Evolutionary conservation across 1,140 invertebrate genomes (phyloP), one percentile per base, ranked within the genome.

Genomic region (Lepidurus packardi): DNA sequence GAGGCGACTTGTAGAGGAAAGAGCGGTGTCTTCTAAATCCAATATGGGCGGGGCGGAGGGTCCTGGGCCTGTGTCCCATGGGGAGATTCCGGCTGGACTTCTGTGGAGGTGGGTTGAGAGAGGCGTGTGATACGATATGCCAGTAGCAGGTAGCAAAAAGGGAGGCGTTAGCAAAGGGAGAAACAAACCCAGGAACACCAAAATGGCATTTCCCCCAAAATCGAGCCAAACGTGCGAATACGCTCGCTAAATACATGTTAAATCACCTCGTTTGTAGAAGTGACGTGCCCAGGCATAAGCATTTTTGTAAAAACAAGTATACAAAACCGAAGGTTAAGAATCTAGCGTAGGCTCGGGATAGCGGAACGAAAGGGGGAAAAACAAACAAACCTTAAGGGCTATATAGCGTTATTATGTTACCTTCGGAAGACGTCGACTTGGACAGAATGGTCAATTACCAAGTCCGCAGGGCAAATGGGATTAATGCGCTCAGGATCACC

Each of bases 381-480:
- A 34, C 34, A 34, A 34, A 34, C 34, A 47, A 7, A 21, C 21
- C 9, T 65, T n/a, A 65, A 16, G 13, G 53, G 53, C 16, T 13
- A 65, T 47, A 11, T 16, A 16, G 53, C 53, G 34, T 34, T 34
- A 34, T 65, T n/a, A 24, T 34, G 88, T 88, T 87, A 97, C 94
- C 90, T 91, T 85, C 95, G 88, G 8, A 90, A 90, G 84, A 95
- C 96, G 87, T 99, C 97, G 34, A 97, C 97, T 88, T 98, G 96
- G 74, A 99, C 92, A 0, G 96, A 98, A 86, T 99, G 97, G 88
- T 99, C 98, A 81, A 99, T 98, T 47, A 99, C 96, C 78, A 99
- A 87, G 87, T 99, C 98, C 3, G 96, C 94, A 7, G 97, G 97
- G 84, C 97, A 99, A 73, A 97, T 91, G 2, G 98, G 98, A 87